Evolutionary conservation across 1,140 invertebrate species (phyloP).

Genomic region (Formica selysi): DNA sequence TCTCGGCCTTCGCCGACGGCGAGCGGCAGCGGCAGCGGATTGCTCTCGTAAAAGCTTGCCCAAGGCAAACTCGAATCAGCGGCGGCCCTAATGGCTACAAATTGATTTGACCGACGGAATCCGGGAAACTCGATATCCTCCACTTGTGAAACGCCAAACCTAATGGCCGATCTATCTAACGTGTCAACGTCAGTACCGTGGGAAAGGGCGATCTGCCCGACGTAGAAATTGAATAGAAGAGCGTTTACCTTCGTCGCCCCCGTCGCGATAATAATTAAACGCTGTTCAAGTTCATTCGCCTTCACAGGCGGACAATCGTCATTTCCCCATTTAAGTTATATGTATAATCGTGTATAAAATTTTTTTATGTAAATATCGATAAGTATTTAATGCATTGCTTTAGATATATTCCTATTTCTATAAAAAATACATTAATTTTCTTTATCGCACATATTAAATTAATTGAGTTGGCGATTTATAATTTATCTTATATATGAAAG

Average conservation of each 20-base stretch:
- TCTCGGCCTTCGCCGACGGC: slow-evolving; percentile 21
- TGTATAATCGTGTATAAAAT: not conserved
- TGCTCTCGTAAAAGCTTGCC: slow-evolving; percentile 77
- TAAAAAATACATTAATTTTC: slow-evolving; percentile 1
- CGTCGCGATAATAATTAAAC: slow-evolving; percentile 54
- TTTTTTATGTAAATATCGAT: not conserved
- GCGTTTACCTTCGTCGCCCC: slow-evolving; percentile 36
- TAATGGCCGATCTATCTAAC: slow-evolving; percentile 85
- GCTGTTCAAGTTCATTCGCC: slow-evolving; percentile 18
- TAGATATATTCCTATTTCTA: not conserved
- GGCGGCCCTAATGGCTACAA: slow-evolving; percentile 83
- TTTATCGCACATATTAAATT: not conserved
- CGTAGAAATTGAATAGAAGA: slow-evolving; percentile 56
- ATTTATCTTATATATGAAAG: not conserved
- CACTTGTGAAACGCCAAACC: slow-evolving; percentile 82
- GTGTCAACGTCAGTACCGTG: slow-evolving; percentile 83
- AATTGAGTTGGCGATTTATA: not conserved
- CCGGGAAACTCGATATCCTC: slow-evolving; percentile 83
- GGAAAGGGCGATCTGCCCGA: slow-evolving; percentile 71
- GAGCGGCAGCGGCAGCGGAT: slow-evolving; percentile 49
- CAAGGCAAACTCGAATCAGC: slow-evolving; percentile 78
- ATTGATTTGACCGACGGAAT: slow-evolving; percentile 86
- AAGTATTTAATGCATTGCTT: not conserved
- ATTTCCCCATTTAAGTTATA: not conserved
- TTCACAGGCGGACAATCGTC: not conserved